Percentiles rank a stretch among this genome's conserved stretches.
Evolutionary conservation across 2,797 vertebrate genomes (phyloP).

Genomic region (Eulemur rubriventer): DNA sequence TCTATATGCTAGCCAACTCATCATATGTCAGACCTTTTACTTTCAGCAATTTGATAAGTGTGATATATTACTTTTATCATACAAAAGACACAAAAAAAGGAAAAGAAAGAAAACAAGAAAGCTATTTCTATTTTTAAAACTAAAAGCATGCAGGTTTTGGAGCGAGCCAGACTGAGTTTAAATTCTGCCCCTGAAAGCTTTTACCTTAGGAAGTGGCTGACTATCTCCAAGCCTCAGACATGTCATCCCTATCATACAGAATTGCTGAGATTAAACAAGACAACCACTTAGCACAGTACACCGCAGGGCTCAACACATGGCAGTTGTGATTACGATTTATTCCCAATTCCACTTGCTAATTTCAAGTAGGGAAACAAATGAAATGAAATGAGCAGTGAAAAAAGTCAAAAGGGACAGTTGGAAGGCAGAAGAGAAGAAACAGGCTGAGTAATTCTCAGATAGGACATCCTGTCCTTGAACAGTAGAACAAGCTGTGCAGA

Average conservation of each 20-base stretch:
- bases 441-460: neutral
- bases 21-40: neutral
- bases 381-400: neutral
- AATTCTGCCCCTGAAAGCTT: neutral
- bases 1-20: neutral
- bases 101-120: neutral
- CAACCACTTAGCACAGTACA: neutral
- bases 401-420: slow-evolving; percentile 9
- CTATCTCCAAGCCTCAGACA: neutral
- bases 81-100: neutral
- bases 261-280: neutral
- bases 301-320: neutral
- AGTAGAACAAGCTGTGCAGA: neutral
- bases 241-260: neutral
- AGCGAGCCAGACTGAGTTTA: neutral
- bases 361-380: slow-evolving; percentile 20
- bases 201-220: neutral
- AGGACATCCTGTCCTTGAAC: slow-evolving; percentile 44
- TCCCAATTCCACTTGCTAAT: slow-evolving; percentile 15
- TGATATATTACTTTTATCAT: neutral
- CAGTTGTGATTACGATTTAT: neutral
- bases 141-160: neutral
- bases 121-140: neutral
- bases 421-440: slow-evolving; percentile 25
- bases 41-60: neutral